phyloP scores from a whole-genome alignment of 2,797 vertebrate species.

The Syncerus caffer region DNA sequence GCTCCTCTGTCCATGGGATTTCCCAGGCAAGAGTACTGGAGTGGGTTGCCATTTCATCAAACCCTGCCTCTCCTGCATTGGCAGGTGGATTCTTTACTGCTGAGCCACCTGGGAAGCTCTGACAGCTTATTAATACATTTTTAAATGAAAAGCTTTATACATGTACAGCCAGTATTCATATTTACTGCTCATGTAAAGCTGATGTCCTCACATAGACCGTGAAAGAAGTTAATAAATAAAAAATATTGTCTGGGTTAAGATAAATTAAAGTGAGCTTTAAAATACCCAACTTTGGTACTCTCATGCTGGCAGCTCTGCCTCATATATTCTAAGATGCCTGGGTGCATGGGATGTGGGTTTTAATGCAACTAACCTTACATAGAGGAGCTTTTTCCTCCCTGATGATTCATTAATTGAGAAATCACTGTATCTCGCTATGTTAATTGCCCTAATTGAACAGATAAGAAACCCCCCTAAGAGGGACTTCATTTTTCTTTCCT shows the following conservation, averaged over 20 bases:
- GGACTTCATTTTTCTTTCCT: not conserved
- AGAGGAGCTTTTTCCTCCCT: not conserved
- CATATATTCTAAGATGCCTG: not conserved
- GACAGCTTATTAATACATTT: not conserved
- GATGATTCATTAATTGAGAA: slow-evolving; percentile 23
- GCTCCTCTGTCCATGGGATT: not conserved
- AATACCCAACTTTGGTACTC: not conserved
- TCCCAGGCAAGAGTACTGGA: not conserved
- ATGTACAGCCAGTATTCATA: not conserved
- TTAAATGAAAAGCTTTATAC: slow-evolving; percentile 27
- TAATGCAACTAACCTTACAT: not conserved
- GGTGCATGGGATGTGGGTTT: not conserved
- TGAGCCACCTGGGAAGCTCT: not conserved
- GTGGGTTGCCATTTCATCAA: not conserved
- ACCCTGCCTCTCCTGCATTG: not conserved
- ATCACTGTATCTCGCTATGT: not conserved
- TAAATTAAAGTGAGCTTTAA: not conserved
- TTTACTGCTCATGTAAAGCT: not conserved
- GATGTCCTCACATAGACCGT: not conserved
- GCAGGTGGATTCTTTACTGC: not conserved
- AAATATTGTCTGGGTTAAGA: not conserved
- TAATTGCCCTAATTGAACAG: slow-evolving; percentile 29
- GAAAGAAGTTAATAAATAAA: not conserved
- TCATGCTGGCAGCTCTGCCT: not conserved
- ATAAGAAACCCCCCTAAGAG: not conserved